Evolutionary conservation across 2,113 vertebrate genomes (phyloP).

Genomic region (Halichoeres trimaculatus): DNA sequence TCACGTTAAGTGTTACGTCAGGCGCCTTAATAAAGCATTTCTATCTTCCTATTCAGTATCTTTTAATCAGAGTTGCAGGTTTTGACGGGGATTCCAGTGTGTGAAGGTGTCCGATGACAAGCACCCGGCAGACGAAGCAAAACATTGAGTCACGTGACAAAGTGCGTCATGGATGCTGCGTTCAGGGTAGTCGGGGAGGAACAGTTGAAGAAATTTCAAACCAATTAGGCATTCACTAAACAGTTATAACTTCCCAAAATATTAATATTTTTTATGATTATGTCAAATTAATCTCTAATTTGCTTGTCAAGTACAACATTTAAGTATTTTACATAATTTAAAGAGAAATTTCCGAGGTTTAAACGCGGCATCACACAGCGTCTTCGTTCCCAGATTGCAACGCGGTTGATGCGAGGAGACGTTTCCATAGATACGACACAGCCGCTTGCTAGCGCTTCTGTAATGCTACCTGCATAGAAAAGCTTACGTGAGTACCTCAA

Average conservation of each 20-base stretch:
- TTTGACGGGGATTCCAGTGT: neutral
- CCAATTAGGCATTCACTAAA: too few species aligned
- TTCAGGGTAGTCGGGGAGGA: neutral
- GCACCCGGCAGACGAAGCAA: conserved; percentile 21
- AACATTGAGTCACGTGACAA: conserved; percentile 67
- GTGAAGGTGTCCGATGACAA: too few species aligned
- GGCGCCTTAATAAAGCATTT: neutral
- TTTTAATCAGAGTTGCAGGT: rapidly evolving
- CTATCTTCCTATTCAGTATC: too few species aligned
- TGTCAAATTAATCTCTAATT: neutral
- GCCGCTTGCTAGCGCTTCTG: neutral
- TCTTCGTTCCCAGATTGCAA: conserved; percentile 61
- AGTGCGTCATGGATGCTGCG: neutral
- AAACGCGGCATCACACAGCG: rapidly evolving
- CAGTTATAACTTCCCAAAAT: too few species aligned
- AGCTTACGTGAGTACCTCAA: too few species aligned
- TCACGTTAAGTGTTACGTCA: neutral
- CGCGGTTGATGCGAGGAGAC: neutral
- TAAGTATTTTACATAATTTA: rapidly evolving
- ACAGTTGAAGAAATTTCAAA: rapidly evolving
- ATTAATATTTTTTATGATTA: too few species aligned
- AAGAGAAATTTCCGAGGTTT: rapidly evolving
- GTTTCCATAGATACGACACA: conserved; percentile 81
- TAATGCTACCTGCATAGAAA: conserved; percentile 21
- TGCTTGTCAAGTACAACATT: neutral